Conservation (phyloP, 2,113 vertebrate genomes). For the Echinops telfairi region DNA sequence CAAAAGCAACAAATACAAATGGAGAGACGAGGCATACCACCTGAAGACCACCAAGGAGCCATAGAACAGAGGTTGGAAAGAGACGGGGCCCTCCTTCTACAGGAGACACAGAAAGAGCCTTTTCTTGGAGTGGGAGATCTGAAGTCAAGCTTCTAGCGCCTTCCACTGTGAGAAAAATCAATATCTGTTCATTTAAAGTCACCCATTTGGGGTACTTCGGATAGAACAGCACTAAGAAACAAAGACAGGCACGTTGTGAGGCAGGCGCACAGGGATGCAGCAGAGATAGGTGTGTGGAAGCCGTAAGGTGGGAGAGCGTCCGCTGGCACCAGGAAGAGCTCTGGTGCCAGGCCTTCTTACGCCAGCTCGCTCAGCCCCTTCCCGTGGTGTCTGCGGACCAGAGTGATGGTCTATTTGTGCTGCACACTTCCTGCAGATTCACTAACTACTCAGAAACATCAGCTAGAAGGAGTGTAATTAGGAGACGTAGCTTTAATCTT, state of each 20-base stretch:
- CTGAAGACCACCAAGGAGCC: no score
- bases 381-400: not conserved
- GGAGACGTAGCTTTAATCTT: conserved; percentile 56
- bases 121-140: no score
- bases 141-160: not conserved
- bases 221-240: not conserved
- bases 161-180: not conserved
- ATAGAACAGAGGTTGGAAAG: no score
- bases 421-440: not conserved
- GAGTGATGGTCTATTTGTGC: not conserved
- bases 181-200: not conserved
- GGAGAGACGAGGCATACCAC: no score
- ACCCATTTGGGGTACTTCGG: not conserved
- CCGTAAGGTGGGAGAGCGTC: not conserved
- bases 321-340: not conserved
- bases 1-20: no score
- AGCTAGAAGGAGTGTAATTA: conserved; percentile 39
- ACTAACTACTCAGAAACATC: conserved; percentile 22
- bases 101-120: no score
- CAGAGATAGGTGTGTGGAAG: not conserved
- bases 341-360: no score
- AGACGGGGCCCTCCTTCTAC: no score
- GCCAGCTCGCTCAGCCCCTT: not conserved
- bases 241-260: not conserved
- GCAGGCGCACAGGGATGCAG: not conserved